phyloP scores from a whole-genome alignment of 2,888 invertebrate genomes.

The Sericinus montela region DNA sequence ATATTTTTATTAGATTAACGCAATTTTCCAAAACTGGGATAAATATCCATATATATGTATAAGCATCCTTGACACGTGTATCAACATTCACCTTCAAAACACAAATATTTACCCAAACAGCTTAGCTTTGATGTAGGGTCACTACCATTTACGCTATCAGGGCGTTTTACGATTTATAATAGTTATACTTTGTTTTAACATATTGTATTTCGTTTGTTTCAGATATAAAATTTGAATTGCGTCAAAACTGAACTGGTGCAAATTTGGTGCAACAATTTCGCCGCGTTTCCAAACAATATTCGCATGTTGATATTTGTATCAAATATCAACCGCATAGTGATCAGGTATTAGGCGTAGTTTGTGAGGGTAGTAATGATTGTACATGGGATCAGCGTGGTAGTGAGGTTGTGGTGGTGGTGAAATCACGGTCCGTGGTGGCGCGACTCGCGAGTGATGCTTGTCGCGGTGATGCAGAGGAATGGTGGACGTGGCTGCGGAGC shows the following conservation, averaged over 20 bases:
- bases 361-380: conserved; percentile 38
- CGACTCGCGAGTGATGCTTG: conserved; percentile 65
- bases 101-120: no score
- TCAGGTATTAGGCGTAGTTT: conserved; percentile 43
- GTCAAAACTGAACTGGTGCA: neutral
- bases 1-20: no score
- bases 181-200: no score
- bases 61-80: no score
- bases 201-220: no score
- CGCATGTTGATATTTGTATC: conserved; percentile 18
- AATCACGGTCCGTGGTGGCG: conserved; percentile 40
- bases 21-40: no score
- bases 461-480: conserved; percentile 76
- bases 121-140: no score
- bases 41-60: no score
- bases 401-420: conserved; percentile 51
- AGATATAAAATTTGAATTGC: neutral
- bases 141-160: no score
- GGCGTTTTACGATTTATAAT: no score
- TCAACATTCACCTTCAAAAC: no score
- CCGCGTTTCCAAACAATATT: conserved; percentile 2
- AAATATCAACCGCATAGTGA: conserved; percentile 39
- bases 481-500: conserved; percentile 78
- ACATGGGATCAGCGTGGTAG: conserved; percentile 51
- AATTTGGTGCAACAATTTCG: no score